phyloP scores from a whole-genome alignment of 2,113 vertebrate species.

The Gadus chalcogrammus region DNA sequence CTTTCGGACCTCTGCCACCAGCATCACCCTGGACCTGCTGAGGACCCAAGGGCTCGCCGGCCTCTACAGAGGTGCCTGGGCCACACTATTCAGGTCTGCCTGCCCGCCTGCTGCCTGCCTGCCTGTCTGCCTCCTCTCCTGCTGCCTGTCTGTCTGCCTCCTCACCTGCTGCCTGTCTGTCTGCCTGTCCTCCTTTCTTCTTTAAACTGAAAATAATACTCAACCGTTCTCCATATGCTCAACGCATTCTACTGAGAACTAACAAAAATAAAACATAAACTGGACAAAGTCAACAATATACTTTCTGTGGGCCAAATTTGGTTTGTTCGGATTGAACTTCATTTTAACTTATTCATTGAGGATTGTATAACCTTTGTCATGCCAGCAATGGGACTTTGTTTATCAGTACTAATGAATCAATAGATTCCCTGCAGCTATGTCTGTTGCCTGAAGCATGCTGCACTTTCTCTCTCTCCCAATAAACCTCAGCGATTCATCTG shows the following conservation, averaged over 20 bases:
- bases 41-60: conserved; percentile 72
- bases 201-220: too few relatives aligned
- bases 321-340: too few relatives aligned
- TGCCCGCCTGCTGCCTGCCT: not conserved
- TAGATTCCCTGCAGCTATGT: conserved; percentile 51
- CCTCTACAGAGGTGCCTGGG: conserved; percentile 77
- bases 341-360: not conserved
- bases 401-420: conserved; percentile 51
- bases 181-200: not conserved
- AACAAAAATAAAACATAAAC: too few relatives aligned
- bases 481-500: too few relatives aligned
- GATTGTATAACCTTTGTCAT: conserved; percentile 27
- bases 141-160: not conserved
- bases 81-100: conserved; percentile 78
- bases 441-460: conserved; percentile 27
- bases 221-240: too few relatives aligned
- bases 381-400: conserved; percentile 6
- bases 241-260: too few relatives aligned
- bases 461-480: not conserved
- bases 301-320: too few relatives aligned
- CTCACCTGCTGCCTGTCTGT: not conserved
- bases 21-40: conserved; percentile 73
- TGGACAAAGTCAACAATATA: too few relatives aligned
- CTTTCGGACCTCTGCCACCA: conserved; percentile 64
- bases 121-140: not conserved